phyloP scores from a whole-genome alignment of 2,888 invertebrate species.

The Branchipolynoe longqiensis region DNA sequence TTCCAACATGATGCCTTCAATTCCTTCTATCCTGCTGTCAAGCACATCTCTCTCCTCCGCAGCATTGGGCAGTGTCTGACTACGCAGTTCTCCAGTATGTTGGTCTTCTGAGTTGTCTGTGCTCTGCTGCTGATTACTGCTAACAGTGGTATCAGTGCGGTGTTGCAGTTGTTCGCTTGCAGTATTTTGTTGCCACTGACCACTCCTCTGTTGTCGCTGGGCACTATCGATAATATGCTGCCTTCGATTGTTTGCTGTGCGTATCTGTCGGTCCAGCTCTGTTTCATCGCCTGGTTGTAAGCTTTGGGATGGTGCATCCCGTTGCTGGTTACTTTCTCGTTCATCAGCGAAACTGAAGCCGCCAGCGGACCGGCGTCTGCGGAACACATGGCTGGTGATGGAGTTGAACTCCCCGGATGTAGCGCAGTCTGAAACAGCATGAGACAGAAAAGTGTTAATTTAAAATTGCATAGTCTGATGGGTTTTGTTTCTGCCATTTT shows the following conservation, averaged over 20 bases:
- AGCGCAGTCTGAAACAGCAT: conserved; percentile 78
- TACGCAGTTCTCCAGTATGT: too few species aligned
- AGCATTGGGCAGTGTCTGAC: neutral
- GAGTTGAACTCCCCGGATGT: conserved; percentile 80
- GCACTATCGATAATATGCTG: too few species aligned
- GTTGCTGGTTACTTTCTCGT: neutral
- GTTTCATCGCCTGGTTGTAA: neutral
- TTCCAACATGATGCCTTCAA: conserved; percentile 84
- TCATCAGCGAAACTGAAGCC: conserved; percentile 28
- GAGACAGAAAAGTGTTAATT: too few species aligned
- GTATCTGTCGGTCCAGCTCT: neutral
- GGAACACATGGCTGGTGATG: conserved; percentile 78
- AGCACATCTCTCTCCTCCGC: conserved; percentile 65
- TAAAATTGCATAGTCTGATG: too few species aligned
- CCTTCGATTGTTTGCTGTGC: too few species aligned
- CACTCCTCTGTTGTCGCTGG: conserved; percentile 38
- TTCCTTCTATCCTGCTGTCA: conserved; percentile 69
- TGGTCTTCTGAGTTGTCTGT: too few species aligned
- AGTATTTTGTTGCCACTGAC: too few species aligned
- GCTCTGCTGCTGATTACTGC: neutral
- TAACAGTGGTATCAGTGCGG: neutral
- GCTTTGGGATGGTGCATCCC: neutral
- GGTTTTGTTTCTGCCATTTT: too few species aligned
- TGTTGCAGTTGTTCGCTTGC: neutral
- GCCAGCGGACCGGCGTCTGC: conserved; percentile 70